These are phyloP conservation scores for Lysandra coridon DNA, from an alignment of 2,888 invertebrate species.

Conservation along the genomic window DNA sequence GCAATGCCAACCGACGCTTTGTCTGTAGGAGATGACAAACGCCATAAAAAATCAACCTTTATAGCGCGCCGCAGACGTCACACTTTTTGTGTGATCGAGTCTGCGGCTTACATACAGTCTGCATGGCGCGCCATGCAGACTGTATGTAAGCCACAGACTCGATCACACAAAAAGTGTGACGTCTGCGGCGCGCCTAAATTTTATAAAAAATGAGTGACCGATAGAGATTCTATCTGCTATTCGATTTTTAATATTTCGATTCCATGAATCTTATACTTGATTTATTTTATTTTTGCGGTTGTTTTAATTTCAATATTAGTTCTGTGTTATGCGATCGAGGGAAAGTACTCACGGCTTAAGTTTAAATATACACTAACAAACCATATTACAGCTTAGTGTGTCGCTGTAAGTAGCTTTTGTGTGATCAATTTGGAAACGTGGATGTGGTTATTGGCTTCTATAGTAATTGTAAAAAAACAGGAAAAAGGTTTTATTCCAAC, in stretches of 20 bases:
- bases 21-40: not conserved
- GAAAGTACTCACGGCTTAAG: slow-evolving; percentile 34
- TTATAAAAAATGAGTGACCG: no score
- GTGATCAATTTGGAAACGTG: slow-evolving; percentile 78
- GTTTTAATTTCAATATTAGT: not conserved
- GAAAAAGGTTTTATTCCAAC: slow-evolving; percentile 62
- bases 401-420: slow-evolving; percentile 55
- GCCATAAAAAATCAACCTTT: no score
- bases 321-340: not conserved
- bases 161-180: no score
- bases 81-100: no score
- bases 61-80: no score
- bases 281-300: not conserved
- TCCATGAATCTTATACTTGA: not conserved
- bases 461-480: slow-evolving; percentile 38
- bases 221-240: not conserved
- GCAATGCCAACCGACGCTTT: not conserved
- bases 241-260: not conserved
- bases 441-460: slow-evolving; percentile 67
- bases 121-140: no score
- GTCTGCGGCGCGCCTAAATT: no score
- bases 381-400: slow-evolving; percentile 74
- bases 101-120: no score
- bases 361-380: slow-evolving; percentile 77
- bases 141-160: no score